Percentiles rank a stretch among this genome's conserved stretches.
Evolutionary conservation across 2,113 vertebrate genomes (phyloP).

Genomic region (Leucoraja erinaceus): DNA sequence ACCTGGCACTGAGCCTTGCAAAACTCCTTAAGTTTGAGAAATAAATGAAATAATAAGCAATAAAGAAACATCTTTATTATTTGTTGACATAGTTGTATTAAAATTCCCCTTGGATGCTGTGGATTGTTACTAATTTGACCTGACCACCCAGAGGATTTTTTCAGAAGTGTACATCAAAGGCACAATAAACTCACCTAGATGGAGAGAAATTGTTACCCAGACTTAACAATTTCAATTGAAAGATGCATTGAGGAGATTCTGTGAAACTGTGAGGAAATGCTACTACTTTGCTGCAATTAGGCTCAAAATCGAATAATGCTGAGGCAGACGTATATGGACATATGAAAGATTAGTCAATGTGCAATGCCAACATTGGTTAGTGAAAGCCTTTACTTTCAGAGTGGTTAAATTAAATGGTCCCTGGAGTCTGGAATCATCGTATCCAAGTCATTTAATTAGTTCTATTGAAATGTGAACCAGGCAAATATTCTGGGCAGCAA

Average conservation of each 20-base stretch:
- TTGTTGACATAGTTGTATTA: too few relatives aligned
- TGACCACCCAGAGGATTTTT: too few relatives aligned
- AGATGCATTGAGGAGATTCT: background rate
- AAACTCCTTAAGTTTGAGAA: too few relatives aligned
- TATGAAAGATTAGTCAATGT: constrained; percentile 4
- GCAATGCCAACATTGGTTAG: background rate
- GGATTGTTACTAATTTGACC: too few relatives aligned
- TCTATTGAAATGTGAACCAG: constrained; percentile 10
- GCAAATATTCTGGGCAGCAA: background rate
- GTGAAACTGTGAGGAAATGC: background rate
- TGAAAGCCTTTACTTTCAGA: constrained; percentile 6
- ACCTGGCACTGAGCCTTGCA: too few relatives aligned
- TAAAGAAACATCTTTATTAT: too few relatives aligned
- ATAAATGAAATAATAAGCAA: too few relatives aligned
- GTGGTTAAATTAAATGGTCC: constrained; percentile 28
- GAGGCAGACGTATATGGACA: background rate
- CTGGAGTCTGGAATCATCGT: background rate
- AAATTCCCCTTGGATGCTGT: too few relatives aligned
- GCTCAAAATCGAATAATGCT: background rate
- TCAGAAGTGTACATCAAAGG: too few relatives aligned
- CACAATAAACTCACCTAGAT: too few relatives aligned
- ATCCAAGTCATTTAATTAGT: constrained; percentile 20
- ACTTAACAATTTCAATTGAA: background rate
- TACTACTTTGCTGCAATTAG: background rate
- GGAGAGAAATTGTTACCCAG: too few relatives aligned